A percentile compares a stretch with the other conserved stretches of the same genome.
Conservation (phyloP, 2,888 invertebrate species). For the Amphipyra tragopoginis region DNA sequence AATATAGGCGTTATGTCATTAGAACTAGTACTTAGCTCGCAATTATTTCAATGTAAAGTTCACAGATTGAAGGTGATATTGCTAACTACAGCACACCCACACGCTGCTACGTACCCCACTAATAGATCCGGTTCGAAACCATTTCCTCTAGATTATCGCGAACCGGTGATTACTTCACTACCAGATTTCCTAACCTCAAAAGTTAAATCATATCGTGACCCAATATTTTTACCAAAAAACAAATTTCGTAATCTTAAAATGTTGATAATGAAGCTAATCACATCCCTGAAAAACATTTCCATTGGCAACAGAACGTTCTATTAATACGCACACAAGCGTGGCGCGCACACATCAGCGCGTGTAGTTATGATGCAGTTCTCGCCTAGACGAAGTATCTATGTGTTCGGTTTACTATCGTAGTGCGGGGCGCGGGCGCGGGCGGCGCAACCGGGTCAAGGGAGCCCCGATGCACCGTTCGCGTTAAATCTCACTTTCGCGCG, state of each 20-base stretch:
- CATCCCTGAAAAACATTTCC: slow-evolving; percentile 73
- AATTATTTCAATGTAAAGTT: slow-evolving; percentile 70
- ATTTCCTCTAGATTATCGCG: slow-evolving; percentile 64
- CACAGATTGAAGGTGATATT: slow-evolving; percentile 49
- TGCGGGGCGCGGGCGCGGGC: slow-evolving; percentile 71
- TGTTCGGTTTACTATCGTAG: slow-evolving; percentile 80
- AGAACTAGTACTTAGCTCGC: slow-evolving; percentile 30
- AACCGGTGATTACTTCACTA: slow-evolving; percentile 52
- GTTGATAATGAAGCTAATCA: slow-evolving; percentile 61
- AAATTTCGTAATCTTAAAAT: slow-evolving; percentile 53
- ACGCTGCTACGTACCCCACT: slow-evolving; percentile 26
- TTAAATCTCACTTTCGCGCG: slow-evolving; percentile 90
- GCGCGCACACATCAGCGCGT: slow-evolving; percentile 42
- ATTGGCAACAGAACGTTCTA: slow-evolving; percentile 58
- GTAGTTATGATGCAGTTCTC: slow-evolving; percentile 66
- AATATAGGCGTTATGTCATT: slow-evolving; percentile 34
- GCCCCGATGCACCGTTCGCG: slow-evolving; percentile 88
- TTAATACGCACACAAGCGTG: slow-evolving; percentile 57
- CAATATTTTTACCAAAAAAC: slow-evolving; percentile 57
- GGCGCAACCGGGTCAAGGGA: slow-evolving; percentile 87
- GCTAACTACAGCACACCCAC: slow-evolving; percentile 20
- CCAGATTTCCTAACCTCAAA: slow-evolving; percentile 53
- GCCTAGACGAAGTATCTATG: slow-evolving; percentile 75
- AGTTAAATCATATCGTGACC: slow-evolving; percentile 58
- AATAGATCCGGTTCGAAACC: slow-evolving; percentile 59